phyloP scores from a whole-genome alignment of 2,888 invertebrate species.

The Corythucha ciliata region DNA sequence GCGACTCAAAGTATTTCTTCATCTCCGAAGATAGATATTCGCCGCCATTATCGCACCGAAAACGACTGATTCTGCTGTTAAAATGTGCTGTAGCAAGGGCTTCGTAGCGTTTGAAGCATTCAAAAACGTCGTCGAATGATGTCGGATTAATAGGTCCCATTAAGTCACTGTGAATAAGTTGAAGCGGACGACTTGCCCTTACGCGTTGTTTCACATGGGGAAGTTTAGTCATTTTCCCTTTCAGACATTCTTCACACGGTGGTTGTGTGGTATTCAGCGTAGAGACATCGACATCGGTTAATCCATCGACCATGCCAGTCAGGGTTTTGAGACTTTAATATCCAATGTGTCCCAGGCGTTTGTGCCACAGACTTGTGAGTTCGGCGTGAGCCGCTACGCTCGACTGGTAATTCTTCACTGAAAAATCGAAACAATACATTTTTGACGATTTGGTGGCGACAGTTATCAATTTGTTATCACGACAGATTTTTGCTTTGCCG shows the following conservation, averaged over 20 bases:
- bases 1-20: slow-evolving; percentile 20
- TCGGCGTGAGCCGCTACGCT: no score
- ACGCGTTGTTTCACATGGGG: slow-evolving; percentile 13
- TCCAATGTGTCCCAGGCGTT: slow-evolving; percentile 1
- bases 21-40: slow-evolving; percentile 24
- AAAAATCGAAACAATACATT: no score
- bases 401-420: no score
- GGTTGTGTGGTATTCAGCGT: no score
- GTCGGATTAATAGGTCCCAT: slow-evolving; percentile 33
- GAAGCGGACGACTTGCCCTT: slow-evolving; percentile 23
- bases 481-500: no score
- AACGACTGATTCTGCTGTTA: slow-evolving; percentile 1
- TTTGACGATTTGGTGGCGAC: no score
- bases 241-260: slow-evolving; percentile 10
- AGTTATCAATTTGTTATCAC: no score
- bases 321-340: background rate
- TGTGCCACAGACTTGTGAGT: background rate
- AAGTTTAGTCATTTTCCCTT: slow-evolving; percentile 1
- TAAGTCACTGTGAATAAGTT: slow-evolving; percentile 33
- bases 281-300: no score
- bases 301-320: slow-evolving; percentile 2
- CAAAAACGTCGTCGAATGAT: slow-evolving; percentile 15
- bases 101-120: slow-evolving; percentile 25
- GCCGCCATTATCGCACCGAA: slow-evolving; percentile 28
- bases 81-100: background rate